Conservation (phyloP, 2,113 vertebrate species). For the Alces alces region DNA sequence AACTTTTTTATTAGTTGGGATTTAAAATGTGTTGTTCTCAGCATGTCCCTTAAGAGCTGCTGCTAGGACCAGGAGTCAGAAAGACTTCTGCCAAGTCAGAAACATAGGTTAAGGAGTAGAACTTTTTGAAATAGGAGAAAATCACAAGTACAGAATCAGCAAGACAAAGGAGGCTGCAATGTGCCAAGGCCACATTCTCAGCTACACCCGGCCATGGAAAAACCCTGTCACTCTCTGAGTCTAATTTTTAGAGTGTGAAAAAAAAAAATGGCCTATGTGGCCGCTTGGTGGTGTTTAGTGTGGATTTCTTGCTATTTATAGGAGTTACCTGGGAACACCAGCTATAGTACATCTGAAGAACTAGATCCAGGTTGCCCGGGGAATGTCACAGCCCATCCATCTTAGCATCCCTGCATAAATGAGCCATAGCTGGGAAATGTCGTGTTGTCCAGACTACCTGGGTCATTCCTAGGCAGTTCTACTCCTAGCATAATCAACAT, state of each 20-base stretch:
- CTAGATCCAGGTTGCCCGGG: background rate
- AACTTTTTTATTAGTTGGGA: background rate
- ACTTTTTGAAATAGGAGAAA: background rate
- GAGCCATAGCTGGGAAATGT: background rate
- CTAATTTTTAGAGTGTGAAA: background rate
- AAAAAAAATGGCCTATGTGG: background rate
- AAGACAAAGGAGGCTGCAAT: background rate
- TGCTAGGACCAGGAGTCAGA: background rate
- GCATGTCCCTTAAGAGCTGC: background rate
- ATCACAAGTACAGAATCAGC: background rate
- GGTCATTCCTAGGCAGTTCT: background rate
- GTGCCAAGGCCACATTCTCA: background rate
- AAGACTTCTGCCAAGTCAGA: background rate
- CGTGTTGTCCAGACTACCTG: fast-evolving
- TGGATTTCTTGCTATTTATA: background rate
- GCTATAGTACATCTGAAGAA: background rate
- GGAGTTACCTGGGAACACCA: background rate
- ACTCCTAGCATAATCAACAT: background rate
- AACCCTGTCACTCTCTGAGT: background rate
- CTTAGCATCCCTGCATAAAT: background rate
- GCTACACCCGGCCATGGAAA: fast-evolving
- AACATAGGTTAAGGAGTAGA: background rate
- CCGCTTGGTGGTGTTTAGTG: background rate
- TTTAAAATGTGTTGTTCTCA: background rate
- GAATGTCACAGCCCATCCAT: fast-evolving